Conservation (phyloP, 2,888 invertebrate species). For the Drosophila setosimentum region DNA sequence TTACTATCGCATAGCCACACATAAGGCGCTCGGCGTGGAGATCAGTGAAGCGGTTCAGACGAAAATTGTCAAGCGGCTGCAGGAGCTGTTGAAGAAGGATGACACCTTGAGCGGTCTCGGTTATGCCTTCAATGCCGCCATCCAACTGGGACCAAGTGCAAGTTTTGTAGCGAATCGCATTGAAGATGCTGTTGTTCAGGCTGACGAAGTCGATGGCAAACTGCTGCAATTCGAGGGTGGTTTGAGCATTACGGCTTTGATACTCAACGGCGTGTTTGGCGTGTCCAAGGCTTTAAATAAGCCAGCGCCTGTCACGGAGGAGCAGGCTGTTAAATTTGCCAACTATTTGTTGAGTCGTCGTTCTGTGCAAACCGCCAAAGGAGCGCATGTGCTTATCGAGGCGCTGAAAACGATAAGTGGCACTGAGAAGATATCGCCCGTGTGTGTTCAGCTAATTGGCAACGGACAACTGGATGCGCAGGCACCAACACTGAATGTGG, state of each 20-base stretch:
- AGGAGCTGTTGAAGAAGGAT: slow-evolving; percentile 93
- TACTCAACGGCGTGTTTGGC: slow-evolving; percentile 87
- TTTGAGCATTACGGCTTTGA: slow-evolving; percentile 90
- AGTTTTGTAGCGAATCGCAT: slow-evolving; percentile 90
- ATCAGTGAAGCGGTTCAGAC: slow-evolving; percentile 89
- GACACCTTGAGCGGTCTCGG: slow-evolving; percentile 93
- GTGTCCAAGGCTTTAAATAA: slow-evolving; percentile 88
- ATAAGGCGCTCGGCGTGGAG: slow-evolving; percentile 89
- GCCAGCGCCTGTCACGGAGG: slow-evolving; percentile 89
- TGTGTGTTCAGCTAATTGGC: slow-evolving; percentile 92
- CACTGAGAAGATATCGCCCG: slow-evolving; percentile 91
- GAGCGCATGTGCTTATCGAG: slow-evolving; percentile 92
- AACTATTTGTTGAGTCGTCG: slow-evolving; percentile 95
- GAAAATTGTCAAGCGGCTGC: slow-evolving; percentile 90
- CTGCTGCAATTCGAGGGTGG: slow-evolving; percentile 97
- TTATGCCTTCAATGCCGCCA: slow-evolving; percentile 93
- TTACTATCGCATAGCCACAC: slow-evolving; percentile 90
- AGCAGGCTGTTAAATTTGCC: slow-evolving; percentile 94
- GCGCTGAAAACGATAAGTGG: slow-evolving; percentile 88
- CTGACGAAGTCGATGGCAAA: slow-evolving; percentile 96
- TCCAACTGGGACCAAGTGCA: slow-evolving; percentile 88
- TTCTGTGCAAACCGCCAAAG: slow-evolving; percentile 94
- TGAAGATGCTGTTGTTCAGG: slow-evolving; percentile 96
- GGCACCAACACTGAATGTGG: slow-evolving; percentile 90
- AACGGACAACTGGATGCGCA: slow-evolving; percentile 91